Percentiles rank a stretch among this genome's conserved stretches.
Conservation (phyloP, 1,140 invertebrate genomes). For the Asobara japonica region DNA sequence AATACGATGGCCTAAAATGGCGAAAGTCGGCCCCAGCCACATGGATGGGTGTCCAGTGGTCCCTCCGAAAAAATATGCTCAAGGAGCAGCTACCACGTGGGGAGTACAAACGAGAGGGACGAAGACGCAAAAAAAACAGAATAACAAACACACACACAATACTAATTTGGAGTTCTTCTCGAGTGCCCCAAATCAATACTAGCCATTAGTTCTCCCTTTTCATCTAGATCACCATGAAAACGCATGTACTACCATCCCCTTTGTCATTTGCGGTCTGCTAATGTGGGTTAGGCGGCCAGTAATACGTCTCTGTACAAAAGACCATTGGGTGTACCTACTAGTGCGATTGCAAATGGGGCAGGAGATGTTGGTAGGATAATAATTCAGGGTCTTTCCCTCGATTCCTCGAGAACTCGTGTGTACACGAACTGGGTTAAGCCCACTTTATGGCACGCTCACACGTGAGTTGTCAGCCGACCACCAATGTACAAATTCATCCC, state of each 20-base stretch:
- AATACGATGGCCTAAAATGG: too few relatives aligned
- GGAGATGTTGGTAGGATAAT: slow-evolving; percentile 11
- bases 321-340: neutral
- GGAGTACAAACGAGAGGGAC: too few relatives aligned
- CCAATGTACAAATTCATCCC: neutral
- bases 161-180: too few relatives aligned
- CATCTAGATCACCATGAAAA: too few relatives aligned
- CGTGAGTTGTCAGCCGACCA: slow-evolving; percentile 22
- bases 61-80: too few relatives aligned
- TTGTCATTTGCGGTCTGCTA: neutral
- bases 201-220: too few relatives aligned
- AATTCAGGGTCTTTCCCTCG: slow-evolving; percentile 20
- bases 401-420: slow-evolving; percentile 19
- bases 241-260: neutral
- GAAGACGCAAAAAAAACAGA: too few relatives aligned
- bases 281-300: neutral
- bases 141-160: too few relatives aligned
- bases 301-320: neutral
- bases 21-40: too few relatives aligned
- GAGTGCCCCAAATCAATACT: too few relatives aligned
- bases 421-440: slow-evolving; percentile 33
- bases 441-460: slow-evolving; percentile 32
- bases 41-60: too few relatives aligned
- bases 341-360: slow-evolving; percentile 15
- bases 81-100: too few relatives aligned